Evolutionary conservation across 2,113 vertebrate species (phyloP), one percentile per base, ranked within the genome.

Genomic region (Talpa occidentalis): DNA sequence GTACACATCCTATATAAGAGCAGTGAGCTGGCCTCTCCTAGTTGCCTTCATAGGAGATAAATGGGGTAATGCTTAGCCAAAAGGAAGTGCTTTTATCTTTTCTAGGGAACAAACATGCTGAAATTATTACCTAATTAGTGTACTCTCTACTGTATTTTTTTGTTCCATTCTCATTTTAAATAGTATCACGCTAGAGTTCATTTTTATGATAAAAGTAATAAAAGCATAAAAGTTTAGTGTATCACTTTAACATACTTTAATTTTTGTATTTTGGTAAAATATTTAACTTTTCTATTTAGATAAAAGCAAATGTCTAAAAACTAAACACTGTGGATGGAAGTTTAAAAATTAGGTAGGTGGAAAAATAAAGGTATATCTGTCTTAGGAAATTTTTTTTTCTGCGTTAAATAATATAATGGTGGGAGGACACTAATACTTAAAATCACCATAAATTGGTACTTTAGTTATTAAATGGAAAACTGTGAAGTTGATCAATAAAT

Each of bases 331-430:
- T 90, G 60, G 47, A 22, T 94, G 92, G 90, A 97, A 91, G 70
- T 94, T 95, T 92, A 98, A 98, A 98, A 97, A 47, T 96, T 96
- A 96, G 97, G 91, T 26, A 95, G 72, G 94, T 91, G 93, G 97
- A 96, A 86, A 98, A 97, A 97, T 97, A 97, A 98, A 97, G 94
- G 85, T 2, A 67, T 64, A 30, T 1, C 73, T 44, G 28, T 79
- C 89, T 80, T 56, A 44, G 16, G 3, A 12, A 9, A 6, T 44
- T 22, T 44, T 19, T 73, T 72, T 59, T 49, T 40, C 32, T 28
- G n/a, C 77, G n/a, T 78, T 84, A 35, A 94, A 74, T 52, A 88
- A 62, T 60, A 81, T 72, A 6, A 72, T 82, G 12, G 2, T 21
- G 1, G 5, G 89, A 42, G 64, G 30, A 24, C 32, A 79, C 28